These are phyloP conservation scores for Zaprionus africanus DNA, from an alignment of 1,140 invertebrate genomes.

Conservation along the genomic window DNA sequence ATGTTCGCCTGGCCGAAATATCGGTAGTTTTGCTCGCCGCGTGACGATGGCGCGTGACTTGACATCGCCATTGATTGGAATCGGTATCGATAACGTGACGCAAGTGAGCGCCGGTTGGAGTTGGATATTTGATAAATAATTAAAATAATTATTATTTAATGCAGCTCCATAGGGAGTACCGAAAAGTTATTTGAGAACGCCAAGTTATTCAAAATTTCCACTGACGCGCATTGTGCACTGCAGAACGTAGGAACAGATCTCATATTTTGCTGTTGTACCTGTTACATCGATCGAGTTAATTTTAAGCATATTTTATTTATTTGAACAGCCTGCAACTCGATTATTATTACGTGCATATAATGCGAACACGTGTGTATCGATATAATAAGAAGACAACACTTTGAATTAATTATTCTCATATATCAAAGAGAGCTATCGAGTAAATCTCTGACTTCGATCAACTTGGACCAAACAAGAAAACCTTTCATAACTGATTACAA, in stretches of 20 bases:
- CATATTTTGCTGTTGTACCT: neutral
- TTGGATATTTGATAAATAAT: conserved; percentile 8
- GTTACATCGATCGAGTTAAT: neutral
- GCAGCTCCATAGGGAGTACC: neutral
- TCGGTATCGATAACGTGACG: conserved; percentile 66
- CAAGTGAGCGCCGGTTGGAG: conserved; percentile 7
- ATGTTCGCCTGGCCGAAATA: conserved; percentile 76
- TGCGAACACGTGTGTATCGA: neutral
- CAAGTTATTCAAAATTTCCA: neutral
- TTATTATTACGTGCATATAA: neutral
- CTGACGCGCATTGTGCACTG: neutral
- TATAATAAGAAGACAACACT: neutral
- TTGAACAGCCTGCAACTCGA: neutral
- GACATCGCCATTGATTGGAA: conserved; percentile 65
- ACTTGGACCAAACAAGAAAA: too few species aligned
- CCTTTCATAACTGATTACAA: neutral
- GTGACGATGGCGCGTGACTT: conserved; percentile 74
- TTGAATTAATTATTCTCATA: neutral
- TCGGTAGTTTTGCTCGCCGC: conserved; percentile 82
- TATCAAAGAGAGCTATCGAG: neutral
- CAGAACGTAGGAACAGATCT: neutral
- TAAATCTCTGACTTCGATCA: neutral
- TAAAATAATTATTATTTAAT: neutral
- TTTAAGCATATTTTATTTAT: neutral
- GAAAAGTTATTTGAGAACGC: neutral